Evolutionary conservation across 1,140 invertebrate genomes (phyloP), one percentile per base, ranked within the genome.

Genomic region (Atta texana): DNA sequence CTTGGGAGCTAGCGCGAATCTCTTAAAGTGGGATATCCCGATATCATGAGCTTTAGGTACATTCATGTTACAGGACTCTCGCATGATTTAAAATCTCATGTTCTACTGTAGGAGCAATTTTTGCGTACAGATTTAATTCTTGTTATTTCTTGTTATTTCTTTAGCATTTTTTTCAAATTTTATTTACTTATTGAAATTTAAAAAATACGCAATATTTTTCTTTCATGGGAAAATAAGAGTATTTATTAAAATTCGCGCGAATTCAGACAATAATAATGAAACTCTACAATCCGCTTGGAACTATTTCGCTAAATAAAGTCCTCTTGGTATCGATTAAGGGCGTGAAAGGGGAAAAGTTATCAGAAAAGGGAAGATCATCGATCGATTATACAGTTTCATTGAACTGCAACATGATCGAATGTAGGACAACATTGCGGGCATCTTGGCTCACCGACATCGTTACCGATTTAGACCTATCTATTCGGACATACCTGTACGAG

Each of bases 1-100:
- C 75, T 76, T 84, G 59, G 51, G 71, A 78, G 68, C 51, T 55
- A 69, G 31, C 66, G 66, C 81, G 85, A 85, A 76, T 61, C 86
- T 88, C 75, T 93, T 93, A 92, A 93, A 92, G 92, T 87, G 86
- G 85, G 92, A 92, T 93, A 93, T 93, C 89, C 86, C 91, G 91
- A 92, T 93, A 92, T 92, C 89, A 66, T 61, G 75, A 78, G 66
- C 78, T 84, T 90, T 91, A 75, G 89, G 21, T 59, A 63, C 80
- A 4, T 55, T 31, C 7, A 14, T 28, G 44, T 74, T 21, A 74
- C 21, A 14, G 64, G 3, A 21, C 18, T 57, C 24, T 59, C 53
- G 55, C 31, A 49, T 49, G 34, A 82, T 75, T 44, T 12, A 21
- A 61, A 63, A 51, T 44, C 4, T 51, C 10, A 34, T 14, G n/a